Base-by-base conservation (phyloP, 2,113 vertebrate genomes). In the Furnarius figulus region DNA sequence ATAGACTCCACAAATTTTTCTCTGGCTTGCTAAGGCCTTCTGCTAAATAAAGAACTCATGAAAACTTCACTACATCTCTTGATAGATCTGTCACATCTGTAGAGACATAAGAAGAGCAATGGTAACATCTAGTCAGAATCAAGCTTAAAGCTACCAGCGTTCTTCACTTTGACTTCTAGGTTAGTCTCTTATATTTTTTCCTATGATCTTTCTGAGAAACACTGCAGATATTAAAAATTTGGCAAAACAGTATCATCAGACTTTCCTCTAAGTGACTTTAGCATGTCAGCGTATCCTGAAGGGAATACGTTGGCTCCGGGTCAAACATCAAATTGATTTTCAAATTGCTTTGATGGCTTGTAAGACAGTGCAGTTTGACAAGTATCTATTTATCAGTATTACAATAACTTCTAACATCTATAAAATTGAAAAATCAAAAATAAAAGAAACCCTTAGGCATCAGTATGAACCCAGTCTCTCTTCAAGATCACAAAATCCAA, bases 241-340 rank as follows among this genome's bases (percentile, higher is more conserved):
- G 83, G 59, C 55, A 92, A 98, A 97, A 97, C 77, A 63, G 42
- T 87, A 77, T 81, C 5, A 2, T 95, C 90, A 76, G 23, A 96
- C 97, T 97, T 95, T 97, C 73, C 81, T 95, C 94, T 97, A 97
- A 97, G 97, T 95, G 96, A 88, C 88, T 96, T 95, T 96, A 91
- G 95, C 97, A 89, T 95, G 97, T 93, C 42, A 8, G 31, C 76
- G 62, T 95, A 96, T 96, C 97, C 94, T 95, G 19, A 87, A 95
- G 95, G 96, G 95, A 89, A 68, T 39, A 76, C 47, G 46, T 72
- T 96, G 95, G 90, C 85, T 97, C 89, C 70, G 93, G 96, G 95
- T 97, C 97, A 98, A 97, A 97, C 53, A 97, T 96, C 80, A 97
- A 97, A 98, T 97, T 98, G 97, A 98, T 98, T 98, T 98, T 97